These are phyloP conservation scores for Meghimatium bilineatum DNA, from an alignment of 2,888 invertebrate genomes.

Conservation along the genomic window DNA sequence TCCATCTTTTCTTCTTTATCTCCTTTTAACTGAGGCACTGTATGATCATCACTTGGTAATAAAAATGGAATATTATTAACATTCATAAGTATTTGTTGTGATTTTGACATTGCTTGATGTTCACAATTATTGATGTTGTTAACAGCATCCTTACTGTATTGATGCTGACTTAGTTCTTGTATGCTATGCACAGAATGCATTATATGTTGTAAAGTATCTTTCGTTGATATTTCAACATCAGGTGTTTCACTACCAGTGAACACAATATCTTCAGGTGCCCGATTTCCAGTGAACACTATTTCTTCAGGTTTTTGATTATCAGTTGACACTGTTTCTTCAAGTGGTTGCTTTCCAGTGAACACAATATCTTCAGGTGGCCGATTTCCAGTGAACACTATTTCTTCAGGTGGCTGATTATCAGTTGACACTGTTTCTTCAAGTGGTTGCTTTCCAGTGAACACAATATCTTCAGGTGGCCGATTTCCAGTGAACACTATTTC, in stretches of 20 bases:
- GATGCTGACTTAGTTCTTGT: background rate
- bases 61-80: background rate
- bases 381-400: background rate
- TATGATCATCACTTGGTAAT: conserved; percentile 8
- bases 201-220: background rate
- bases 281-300: too few relatives aligned
- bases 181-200: too few relatives aligned
- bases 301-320: too few relatives aligned
- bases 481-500: too few relatives aligned
- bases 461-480: too few relatives aligned
- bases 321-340: too few relatives aligned
- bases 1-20: background rate
- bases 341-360: too few relatives aligned
- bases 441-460: too few relatives aligned
- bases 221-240: background rate
- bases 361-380: background rate
- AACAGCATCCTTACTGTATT: background rate
- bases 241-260: background rate
- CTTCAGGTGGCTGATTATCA: background rate
- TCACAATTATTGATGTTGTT: background rate
- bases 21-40: background rate
- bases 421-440: too few relatives aligned
- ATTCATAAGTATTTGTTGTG: conserved; percentile 11
- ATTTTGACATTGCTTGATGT: conserved; percentile 24
- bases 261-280: too few relatives aligned